Evolutionary conservation across 2,797 vertebrate species (phyloP).

Genomic region (Platyrinchus mystaceus): DNA sequence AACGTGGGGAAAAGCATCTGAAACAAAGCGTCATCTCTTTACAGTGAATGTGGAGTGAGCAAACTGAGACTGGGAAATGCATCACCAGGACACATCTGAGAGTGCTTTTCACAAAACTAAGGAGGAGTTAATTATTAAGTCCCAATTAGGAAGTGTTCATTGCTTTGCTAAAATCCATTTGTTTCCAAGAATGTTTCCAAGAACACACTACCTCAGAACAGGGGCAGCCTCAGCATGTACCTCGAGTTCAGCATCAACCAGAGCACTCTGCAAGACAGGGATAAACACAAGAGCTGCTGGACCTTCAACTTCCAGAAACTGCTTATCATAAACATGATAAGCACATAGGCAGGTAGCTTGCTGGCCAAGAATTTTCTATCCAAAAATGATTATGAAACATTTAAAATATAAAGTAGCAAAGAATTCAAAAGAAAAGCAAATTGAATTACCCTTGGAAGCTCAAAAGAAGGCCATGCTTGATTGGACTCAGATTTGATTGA

Average conservation of each 20-base stretch:
- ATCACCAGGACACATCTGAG: background rate
- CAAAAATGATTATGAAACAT: background rate
- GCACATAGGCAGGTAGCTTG: background rate
- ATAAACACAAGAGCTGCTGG: background rate
- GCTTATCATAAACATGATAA: background rate
- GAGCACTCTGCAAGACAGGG: background rate
- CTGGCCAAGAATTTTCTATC: background rate
- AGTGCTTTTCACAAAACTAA: background rate
- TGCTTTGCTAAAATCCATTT: background rate
- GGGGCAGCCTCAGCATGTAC: background rate
- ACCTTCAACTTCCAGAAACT: background rate
- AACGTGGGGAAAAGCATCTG: rapidly evolving
- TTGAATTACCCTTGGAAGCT: background rate
- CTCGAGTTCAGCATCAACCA: background rate
- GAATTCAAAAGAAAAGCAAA: background rate
- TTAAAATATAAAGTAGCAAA: background rate
- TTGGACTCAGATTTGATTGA: background rate
- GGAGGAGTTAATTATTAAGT: background rate
- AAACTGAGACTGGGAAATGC: background rate
- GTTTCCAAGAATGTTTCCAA: background rate
- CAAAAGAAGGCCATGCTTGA: background rate
- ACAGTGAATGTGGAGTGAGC: background rate
- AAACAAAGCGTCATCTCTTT: background rate
- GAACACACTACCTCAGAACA: background rate
- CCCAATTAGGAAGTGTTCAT: background rate